phyloP scores from a whole-genome alignment of 2,797 vertebrate species.

The Darevskia mixta region DNA sequence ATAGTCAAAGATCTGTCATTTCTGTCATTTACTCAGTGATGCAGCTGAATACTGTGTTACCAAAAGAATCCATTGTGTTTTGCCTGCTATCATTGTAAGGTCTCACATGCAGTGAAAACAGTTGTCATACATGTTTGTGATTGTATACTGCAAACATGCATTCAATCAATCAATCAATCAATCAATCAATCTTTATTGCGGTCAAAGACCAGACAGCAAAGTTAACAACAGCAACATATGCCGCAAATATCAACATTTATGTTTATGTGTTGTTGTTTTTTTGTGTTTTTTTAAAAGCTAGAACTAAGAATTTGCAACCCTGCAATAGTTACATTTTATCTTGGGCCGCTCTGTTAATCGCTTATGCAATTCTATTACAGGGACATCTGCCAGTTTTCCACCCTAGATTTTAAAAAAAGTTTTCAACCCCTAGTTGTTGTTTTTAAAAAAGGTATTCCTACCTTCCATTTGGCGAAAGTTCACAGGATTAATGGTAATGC shows the following conservation, averaged over 20 bases:
- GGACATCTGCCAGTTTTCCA: background rate
- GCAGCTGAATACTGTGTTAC: background rate
- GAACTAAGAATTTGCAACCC: conserved; percentile 4
- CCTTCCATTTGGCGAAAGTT: conserved; percentile 81
- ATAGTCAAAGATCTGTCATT: conserved; percentile 30
- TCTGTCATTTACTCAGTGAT: background rate
- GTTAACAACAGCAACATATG: no score
- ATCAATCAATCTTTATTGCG: no score
- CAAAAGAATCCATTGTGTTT: conserved; percentile 6
- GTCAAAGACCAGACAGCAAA: no score
- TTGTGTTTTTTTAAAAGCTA: background rate
- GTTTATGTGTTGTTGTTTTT: background rate
- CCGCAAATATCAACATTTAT: background rate
- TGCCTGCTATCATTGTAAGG: conserved; percentile 1
- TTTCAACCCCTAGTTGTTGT: no score
- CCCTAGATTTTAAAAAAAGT: background rate
- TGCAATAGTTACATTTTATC: background rate
- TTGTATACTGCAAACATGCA: background rate
- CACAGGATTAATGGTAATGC: conserved; percentile 88
- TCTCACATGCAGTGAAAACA: background rate
- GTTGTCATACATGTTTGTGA: background rate
- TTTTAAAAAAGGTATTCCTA: conserved; percentile 58
- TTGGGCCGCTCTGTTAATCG: background rate
- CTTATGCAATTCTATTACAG: background rate
- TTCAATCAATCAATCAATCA: no score